These are phyloP conservation scores for Sorex fumeus DNA, from an alignment of 2,113 vertebrate genomes.

Conservation along the genomic window DNA sequence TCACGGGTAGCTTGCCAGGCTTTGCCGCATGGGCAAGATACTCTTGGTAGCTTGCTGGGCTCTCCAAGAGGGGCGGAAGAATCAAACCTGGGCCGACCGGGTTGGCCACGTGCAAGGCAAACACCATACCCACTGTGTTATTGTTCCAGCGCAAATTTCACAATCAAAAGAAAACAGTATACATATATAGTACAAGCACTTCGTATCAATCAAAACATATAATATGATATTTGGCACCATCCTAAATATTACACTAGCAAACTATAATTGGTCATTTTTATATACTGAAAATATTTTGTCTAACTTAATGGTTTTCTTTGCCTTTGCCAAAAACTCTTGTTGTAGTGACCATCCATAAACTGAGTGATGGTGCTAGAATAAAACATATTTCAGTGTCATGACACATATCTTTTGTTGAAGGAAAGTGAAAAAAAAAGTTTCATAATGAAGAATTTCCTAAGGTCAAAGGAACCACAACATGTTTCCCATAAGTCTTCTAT, in stretches of 20 bases:
- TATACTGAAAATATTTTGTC: not conserved
- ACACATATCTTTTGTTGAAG: not conserved
- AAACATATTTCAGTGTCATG: not conserved
- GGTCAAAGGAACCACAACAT: not conserved
- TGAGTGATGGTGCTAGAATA: not conserved
- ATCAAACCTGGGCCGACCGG: too few species aligned
- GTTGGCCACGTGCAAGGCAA: too few species aligned
- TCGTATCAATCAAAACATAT: not conserved
- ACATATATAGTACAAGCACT: not conserved
- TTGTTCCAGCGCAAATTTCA: too few species aligned
- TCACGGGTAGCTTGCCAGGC: too few species aligned
- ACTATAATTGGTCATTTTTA: not conserved
- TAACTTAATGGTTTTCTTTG: not conserved
- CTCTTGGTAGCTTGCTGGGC: too few species aligned
- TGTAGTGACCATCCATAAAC: not conserved
- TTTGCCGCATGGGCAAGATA: too few species aligned
- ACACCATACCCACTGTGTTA: too few species aligned
- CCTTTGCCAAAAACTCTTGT: not conserved
- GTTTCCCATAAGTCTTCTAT: not conserved
- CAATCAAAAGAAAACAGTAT: constrained; percentile 2
- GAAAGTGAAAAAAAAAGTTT: not conserved
- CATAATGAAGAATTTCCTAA: constrained; percentile 10
- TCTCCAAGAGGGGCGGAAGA: too few species aligned
- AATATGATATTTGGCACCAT: not conserved
- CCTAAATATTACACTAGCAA: not conserved